A percentile compares a stretch with the other conserved stretches of the same genome.
Conservation (phyloP, 2,113 vertebrate genomes). For the Aspiorhynchus laticeps region DNA sequence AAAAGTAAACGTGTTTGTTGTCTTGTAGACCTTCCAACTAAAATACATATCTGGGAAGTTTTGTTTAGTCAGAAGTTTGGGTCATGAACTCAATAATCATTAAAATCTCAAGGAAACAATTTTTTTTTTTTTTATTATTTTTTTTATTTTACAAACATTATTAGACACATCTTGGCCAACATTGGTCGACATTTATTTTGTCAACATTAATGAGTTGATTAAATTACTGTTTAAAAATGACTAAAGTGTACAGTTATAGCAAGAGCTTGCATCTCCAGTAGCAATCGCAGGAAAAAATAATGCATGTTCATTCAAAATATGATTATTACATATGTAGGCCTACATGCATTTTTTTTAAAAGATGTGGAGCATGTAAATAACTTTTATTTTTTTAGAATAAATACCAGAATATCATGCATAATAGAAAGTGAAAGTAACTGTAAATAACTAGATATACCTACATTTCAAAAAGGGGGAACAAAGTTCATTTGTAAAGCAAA, state of each 20-base stretch:
- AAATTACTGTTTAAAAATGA: background rate
- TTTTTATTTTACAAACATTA: background rate
- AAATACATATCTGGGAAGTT: background rate
- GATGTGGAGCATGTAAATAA: background rate
- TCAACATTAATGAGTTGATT: background rate
- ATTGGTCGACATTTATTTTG: background rate
- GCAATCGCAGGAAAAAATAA: background rate
- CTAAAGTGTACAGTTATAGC: background rate
- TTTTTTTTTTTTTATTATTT: background rate
- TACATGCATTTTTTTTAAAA: background rate
- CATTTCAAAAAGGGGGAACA: background rate
- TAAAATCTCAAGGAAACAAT: background rate
- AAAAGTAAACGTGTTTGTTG: background rate
- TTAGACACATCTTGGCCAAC: background rate
- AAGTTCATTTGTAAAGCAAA: background rate
- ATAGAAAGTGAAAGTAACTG: background rate
- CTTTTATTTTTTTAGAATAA: background rate
- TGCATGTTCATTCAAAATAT: background rate
- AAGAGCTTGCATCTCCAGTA: background rate
- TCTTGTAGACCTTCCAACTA: background rate
- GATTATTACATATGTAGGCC: background rate
- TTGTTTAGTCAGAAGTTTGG: background rate
- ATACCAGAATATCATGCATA: background rate
- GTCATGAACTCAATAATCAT: background rate
- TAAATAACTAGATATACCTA: background rate